phyloP scores from a whole-genome alignment of 2,113 vertebrate species.

The Saimiri boliviensis region DNA sequence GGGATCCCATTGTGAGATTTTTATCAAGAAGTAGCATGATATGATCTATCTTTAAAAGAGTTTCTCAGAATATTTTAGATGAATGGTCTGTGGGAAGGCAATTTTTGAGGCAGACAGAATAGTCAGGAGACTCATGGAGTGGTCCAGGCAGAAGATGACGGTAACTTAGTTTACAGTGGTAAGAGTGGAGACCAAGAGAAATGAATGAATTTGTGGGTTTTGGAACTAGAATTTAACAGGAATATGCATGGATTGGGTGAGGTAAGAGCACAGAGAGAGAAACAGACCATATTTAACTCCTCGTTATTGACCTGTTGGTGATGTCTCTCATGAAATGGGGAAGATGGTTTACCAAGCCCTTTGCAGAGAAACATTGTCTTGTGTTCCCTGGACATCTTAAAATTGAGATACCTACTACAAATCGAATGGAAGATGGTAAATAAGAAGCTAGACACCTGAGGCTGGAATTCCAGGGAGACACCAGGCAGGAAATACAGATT shows the following conservation, averaged over 20 bases:
- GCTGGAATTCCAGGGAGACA: not conserved
- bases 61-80: not conserved
- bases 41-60: not conserved
- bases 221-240: not conserved
- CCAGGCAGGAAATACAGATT: not conserved
- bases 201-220: no score
- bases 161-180: not conserved
- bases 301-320: not conserved
- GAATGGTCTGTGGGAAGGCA: not conserved
- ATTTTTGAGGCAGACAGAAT: not conserved
- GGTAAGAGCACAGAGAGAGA: not conserved
- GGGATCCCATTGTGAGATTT: not conserved
- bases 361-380: accelerated
- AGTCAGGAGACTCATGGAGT: no score
- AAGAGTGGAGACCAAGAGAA: not conserved
- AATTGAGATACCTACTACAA: not conserved
- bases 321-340: accelerated
- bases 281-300: not conserved
- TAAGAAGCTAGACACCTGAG: not conserved
- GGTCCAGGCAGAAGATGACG: no score
- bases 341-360: not conserved
- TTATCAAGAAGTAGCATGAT: not conserved
- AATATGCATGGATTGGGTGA: no score
- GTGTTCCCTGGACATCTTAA: no score
- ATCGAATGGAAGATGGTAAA: not conserved